Evolutionary conservation across 2,888 invertebrate species (phyloP).

Genomic region (Heliconius ethilla): DNA sequence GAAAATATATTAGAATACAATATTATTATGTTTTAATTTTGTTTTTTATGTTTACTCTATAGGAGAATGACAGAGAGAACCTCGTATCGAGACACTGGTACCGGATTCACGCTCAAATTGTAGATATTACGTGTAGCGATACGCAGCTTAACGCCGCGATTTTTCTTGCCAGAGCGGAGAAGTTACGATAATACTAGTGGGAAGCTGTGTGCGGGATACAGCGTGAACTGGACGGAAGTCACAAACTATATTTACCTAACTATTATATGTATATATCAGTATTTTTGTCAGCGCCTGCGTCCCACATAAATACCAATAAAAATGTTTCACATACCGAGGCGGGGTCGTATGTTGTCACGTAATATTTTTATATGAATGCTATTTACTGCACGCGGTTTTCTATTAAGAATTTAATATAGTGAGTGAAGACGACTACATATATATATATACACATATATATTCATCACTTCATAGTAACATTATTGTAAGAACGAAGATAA

Average conservation of each 20-base stretch:
- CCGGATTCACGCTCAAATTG: no score
- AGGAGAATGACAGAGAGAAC: not conserved
- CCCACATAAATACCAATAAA: conserved; percentile 45
- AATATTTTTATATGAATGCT: conserved; percentile 26
- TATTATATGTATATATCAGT: conserved; percentile 32
- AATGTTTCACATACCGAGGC: conserved; percentile 43
- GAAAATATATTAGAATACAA: not conserved
- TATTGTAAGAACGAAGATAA: not conserved
- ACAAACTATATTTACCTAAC: conserved; percentile 7
- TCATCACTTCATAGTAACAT: not conserved
- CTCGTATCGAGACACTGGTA: not conserved
- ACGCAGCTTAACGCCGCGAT: not conserved
- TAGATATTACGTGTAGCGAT: not conserved
- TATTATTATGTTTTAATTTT: not conserved
- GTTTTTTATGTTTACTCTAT: not conserved
- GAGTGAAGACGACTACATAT: not conserved
- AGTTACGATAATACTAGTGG: no score
- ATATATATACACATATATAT: not conserved
- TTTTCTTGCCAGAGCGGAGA: not conserved
- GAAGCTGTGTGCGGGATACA: no score
- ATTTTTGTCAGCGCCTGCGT: conserved; percentile 45
- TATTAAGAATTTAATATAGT: conserved; percentile 10
- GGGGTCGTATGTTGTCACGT: conserved; percentile 35
- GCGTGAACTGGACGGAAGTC: conserved; percentile 12
- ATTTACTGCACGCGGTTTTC: conserved; percentile 17